Evolutionary conservation across 1,140 invertebrate species (phyloP), one percentile per base, ranked within the genome.

Genomic region (Lerema accius): DNA sequence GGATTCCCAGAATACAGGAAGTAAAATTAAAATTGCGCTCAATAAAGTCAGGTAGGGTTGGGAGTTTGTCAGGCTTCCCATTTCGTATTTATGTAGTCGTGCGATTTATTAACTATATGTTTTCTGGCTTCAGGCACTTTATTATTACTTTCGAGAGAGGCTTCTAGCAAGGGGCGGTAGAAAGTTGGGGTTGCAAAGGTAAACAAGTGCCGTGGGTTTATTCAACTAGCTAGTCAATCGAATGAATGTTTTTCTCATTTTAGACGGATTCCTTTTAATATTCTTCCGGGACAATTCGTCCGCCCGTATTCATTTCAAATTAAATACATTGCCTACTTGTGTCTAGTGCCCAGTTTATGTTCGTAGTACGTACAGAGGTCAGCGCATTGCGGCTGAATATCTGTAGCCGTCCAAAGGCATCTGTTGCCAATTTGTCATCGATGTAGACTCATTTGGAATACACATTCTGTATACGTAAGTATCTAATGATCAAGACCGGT

Each of bases 101-200:
- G 65, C 69, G 75, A 73, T 81, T 73, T 88, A 88, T 87, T 80
- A 86, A 89, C 78, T 88, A 75, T 76, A 86, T 84, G 84, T 90
- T 89, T 87, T 88, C 78, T 86, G 84, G 85, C 87, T 90, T 86
- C 84, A 81, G 86, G 87, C 85, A 77, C 86, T 90, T 86, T 90
- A 86, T 87, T 88, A 90, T 90, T 90, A 87, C 84, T 88, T 85
- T 82, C 78, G 75, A 83, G 78, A 80, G 77, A 67, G 70, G 73
- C 68, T 69, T 71, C 67, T 71, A 80, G 73, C 65, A 72, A 71
- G 80, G 80, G 78, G 75, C 50, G 69, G 68, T 42, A 56, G 56
- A 53, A 63, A 59, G 59, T 71, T 78, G 75, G 85, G 87, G 83
- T 81, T 63, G 71, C 64, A 67, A 80, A 81, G 67, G 85, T 80